Conservation (phyloP, 2,797 vertebrate species). For the Pagetopsis macropterus region DNA sequence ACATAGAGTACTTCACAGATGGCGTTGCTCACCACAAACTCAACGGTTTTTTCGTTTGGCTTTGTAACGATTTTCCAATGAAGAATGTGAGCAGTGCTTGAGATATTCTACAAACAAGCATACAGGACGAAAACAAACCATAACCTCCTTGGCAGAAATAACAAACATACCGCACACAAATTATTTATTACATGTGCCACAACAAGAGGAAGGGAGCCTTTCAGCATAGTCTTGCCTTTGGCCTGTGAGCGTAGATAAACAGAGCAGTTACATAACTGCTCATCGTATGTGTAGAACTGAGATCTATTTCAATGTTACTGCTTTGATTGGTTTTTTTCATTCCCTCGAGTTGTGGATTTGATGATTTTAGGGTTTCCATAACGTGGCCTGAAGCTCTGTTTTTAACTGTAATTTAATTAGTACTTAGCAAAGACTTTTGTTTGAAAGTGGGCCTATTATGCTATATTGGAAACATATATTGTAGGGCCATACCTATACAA, state of each 20-base stretch:
- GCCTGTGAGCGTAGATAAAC: no score
- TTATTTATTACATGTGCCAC: not conserved
- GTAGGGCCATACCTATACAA: no score
- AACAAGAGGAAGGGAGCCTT: not conserved
- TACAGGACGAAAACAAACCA: no score
- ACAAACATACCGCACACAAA: not conserved
- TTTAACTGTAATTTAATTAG: no score
- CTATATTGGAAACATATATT: no score
- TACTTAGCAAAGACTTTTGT: constrained; percentile 9
- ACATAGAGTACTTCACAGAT: no score
- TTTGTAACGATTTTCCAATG: no score
- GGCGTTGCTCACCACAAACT: no score
- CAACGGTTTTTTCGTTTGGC: no score
- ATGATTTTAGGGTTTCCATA: constrained; percentile 16
- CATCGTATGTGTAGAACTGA: not conserved
- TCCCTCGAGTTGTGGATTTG: constrained; percentile 7
- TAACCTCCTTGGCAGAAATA: no score
- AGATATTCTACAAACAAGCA: not conserved
- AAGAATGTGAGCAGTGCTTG: not conserved
- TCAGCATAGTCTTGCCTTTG: not conserved
- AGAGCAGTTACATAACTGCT: not conserved
- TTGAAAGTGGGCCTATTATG: no score
- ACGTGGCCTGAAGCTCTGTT: not conserved
- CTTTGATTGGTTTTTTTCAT: not conserved
- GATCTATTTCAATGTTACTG: not conserved